Conservation (phyloP, 2,113 vertebrate species). For the Prunella fulvescens region DNA sequence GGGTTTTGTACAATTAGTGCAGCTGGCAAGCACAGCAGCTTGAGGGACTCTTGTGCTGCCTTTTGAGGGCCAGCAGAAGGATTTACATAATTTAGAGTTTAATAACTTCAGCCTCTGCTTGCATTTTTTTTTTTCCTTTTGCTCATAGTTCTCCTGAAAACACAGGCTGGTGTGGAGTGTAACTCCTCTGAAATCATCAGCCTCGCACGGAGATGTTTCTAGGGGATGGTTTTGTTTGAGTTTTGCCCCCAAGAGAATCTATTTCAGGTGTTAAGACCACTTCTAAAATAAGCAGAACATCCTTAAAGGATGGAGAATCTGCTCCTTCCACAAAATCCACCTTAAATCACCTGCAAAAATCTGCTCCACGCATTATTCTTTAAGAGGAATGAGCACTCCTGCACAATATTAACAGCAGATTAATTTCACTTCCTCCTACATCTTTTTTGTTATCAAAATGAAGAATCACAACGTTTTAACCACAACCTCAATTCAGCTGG, state of each 20-base stretch:
- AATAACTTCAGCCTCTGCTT: not conserved
- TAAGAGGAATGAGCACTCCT: not conserved
- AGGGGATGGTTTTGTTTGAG: not conserved
- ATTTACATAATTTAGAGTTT: not conserved
- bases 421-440: not conserved
- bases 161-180: accelerated
- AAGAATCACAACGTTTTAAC: not conserved
- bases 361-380: not conserved
- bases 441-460: not conserved
- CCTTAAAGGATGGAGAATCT: not conserved
- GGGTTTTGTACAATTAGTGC: not conserved
- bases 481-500: not conserved
- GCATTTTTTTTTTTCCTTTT: not conserved
- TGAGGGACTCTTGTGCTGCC: not conserved
- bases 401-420: not conserved
- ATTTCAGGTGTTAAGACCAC: not conserved
- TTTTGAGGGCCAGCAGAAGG: not conserved
- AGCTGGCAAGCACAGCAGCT: not conserved
- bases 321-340: not conserved
- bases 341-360: not conserved
- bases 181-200: not conserved
- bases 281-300: not conserved
- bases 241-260: not conserved
- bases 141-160: not conserved
- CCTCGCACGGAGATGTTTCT: accelerated